A percentile compares a stretch with the other conserved stretches of the same genome.
Evolutionary conservation across 2,888 invertebrate species (phyloP).

Genomic region (Pachycephus smyrnensis): DNA sequence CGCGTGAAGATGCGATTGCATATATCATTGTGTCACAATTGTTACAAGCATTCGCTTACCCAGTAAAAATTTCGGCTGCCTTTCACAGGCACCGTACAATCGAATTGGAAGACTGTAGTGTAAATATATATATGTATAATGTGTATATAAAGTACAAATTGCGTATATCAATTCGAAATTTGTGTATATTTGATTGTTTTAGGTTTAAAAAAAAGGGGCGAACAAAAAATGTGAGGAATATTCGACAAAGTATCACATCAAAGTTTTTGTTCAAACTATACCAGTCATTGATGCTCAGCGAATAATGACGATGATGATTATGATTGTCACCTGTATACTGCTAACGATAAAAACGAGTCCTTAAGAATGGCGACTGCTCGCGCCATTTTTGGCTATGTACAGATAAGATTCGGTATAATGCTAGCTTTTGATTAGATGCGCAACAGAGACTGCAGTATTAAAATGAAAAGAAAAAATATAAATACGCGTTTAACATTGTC

Average conservation of each 20-base stretch:
- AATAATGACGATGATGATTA: not conserved
- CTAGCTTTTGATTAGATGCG: conserved; percentile 4
- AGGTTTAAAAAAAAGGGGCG: not conserved
- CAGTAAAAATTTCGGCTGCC: not conserved
- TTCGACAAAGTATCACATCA: not conserved
- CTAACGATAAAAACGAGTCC: not conserved
- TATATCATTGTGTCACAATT: not conserved
- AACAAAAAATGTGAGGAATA: not conserved
- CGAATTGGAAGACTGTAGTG: conserved; percentile 29
- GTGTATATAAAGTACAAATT: not conserved
- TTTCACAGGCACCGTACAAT: not conserved
- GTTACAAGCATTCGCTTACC: not conserved
- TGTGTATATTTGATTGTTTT: not conserved
- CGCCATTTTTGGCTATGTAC: not conserved
- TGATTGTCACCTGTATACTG: conserved; percentile 2
- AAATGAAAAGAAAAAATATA: not conserved
- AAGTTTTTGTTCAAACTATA: not conserved
- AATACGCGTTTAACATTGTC: not conserved
- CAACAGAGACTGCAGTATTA: not conserved
- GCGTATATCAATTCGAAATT: not conserved
- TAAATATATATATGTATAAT: conserved; percentile 5
- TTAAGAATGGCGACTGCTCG: not conserved
- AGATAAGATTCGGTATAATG: not conserved
- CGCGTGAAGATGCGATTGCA: not conserved
- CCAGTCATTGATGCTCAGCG: not conserved